phyloP scores from a whole-genome alignment of 2,888 invertebrate genomes.

The Teleogryllus oceanicus region DNA sequence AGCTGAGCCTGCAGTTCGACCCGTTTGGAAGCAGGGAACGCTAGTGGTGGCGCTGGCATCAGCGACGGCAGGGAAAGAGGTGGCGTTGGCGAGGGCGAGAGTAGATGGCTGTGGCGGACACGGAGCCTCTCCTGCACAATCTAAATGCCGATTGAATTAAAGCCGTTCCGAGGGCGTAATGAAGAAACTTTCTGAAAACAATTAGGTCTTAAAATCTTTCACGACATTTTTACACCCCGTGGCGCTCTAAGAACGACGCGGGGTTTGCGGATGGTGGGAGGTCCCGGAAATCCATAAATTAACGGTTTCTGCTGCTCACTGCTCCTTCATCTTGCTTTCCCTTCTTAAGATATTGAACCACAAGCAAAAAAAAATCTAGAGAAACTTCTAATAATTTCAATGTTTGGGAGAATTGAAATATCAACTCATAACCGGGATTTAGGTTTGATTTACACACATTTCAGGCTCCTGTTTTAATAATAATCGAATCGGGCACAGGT shows the following conservation, averaged over 20 bases:
- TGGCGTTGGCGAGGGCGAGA: neutral
- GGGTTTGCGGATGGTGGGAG: neutral
- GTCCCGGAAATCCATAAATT: neutral
- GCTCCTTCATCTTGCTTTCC: too few relatives aligned
- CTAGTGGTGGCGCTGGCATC: too few relatives aligned
- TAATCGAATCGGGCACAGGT: too few relatives aligned
- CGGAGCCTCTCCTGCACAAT: neutral
- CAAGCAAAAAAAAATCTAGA: too few relatives aligned
- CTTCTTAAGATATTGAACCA: too few relatives aligned
- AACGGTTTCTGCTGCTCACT: neutral
- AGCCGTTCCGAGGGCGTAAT: neutral
- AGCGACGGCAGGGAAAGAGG: neutral
- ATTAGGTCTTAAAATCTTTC: slow-evolving; percentile 18
- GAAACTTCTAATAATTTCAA: too few relatives aligned
- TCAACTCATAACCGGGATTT: too few relatives aligned
- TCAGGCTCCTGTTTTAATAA: too few relatives aligned
- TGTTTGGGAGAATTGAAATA: too few relatives aligned
- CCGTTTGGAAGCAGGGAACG: too few relatives aligned
- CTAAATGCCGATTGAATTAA: slow-evolving; percentile 5
- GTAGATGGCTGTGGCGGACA: neutral
- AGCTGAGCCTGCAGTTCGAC: too few relatives aligned
- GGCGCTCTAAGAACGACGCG: neutral
- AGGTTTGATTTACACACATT: too few relatives aligned
- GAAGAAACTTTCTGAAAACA: slow-evolving; percentile 9
- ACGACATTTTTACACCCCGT: slow-evolving; percentile 1